Evolutionary conservation across 2,888 invertebrate species (phyloP).

Genomic region (Rutpela maculata): DNA sequence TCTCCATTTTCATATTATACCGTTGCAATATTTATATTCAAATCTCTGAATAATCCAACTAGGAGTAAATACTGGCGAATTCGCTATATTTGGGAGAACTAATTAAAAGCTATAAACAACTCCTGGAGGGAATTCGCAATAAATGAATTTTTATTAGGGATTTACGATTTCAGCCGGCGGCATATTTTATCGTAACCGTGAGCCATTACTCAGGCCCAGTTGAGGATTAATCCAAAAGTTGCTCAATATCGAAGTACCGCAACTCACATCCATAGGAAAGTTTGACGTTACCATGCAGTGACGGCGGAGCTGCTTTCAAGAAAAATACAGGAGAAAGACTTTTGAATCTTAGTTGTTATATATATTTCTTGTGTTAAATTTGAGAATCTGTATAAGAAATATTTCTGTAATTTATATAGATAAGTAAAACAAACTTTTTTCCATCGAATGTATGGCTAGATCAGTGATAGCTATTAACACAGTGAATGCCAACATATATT

Average conservation of each 20-base stretch:
- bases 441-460: too few species aligned
- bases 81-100: neutral
- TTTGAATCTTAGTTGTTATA: too few species aligned
- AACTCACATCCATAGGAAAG: slow-evolving; percentile 27
- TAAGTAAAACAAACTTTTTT: too few species aligned
- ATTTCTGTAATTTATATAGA: too few species aligned
- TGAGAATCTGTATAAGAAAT: too few species aligned
- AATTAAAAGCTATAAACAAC: slow-evolving; percentile 30
- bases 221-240: slow-evolving; percentile 33
- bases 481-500: too few species aligned
- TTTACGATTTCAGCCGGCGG: slow-evolving; percentile 27
- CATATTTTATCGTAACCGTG: slow-evolving; percentile 38
- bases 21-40: neutral
- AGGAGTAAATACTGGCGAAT: neutral
- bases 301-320: neutral
- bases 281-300: slow-evolving; percentile 14
- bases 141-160: slow-evolving; percentile 40
- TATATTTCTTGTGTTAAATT: too few species aligned
- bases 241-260: slow-evolving; percentile 34
- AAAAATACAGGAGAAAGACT: neutral
- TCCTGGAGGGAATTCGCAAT: slow-evolving; percentile 19
- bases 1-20: too few species aligned
- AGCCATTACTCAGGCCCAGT: slow-evolving; percentile 36
- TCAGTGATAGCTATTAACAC: too few species aligned
- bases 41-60: neutral